Conservation (phyloP, 2,888 invertebrate species). For the Macrosoma leucophasiata region DNA sequence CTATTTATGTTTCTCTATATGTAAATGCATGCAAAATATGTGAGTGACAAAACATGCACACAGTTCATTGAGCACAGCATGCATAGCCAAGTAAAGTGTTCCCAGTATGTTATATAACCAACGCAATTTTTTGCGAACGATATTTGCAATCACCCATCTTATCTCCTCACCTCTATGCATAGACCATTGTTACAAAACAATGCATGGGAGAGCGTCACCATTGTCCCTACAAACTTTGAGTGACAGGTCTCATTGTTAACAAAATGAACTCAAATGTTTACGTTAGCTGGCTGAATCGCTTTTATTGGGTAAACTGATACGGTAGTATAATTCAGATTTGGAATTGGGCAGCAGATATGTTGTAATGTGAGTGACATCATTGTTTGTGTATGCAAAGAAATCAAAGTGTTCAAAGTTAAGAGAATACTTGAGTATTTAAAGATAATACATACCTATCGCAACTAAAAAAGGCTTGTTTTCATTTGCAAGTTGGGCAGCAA, state of each 20-base stretch:
- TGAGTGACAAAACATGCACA: too few relatives aligned
- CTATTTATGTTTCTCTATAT: too few relatives aligned
- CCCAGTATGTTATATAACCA: too few relatives aligned
- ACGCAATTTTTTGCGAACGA: slow-evolving; percentile 35
- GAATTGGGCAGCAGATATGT: slow-evolving; percentile 22
- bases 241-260: slow-evolving; percentile 47
- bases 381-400: too few relatives aligned
- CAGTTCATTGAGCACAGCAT: too few relatives aligned
- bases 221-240: slow-evolving; percentile 46
- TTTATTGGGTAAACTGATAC: slow-evolving; percentile 22
- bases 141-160: slow-evolving; percentile 49
- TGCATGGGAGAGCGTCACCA: slow-evolving; percentile 37
- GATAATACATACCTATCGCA: too few relatives aligned
- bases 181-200: slow-evolving; percentile 45
- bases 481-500: too few relatives aligned
- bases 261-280: slow-evolving; percentile 26
- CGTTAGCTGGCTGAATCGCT: slow-evolving; percentile 11
- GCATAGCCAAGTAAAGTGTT: too few relatives aligned
- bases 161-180: slow-evolving; percentile 42
- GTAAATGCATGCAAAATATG: too few relatives aligned
- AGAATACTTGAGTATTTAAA: too few relatives aligned
- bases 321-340: slow-evolving; percentile 12
- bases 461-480: too few relatives aligned
- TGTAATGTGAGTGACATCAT: slow-evolving; percentile 20
- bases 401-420: too few relatives aligned